Evolutionary conservation across 2,113 vertebrate species (phyloP).

Genomic region (Sminthopsis crassicaudata): DNA sequence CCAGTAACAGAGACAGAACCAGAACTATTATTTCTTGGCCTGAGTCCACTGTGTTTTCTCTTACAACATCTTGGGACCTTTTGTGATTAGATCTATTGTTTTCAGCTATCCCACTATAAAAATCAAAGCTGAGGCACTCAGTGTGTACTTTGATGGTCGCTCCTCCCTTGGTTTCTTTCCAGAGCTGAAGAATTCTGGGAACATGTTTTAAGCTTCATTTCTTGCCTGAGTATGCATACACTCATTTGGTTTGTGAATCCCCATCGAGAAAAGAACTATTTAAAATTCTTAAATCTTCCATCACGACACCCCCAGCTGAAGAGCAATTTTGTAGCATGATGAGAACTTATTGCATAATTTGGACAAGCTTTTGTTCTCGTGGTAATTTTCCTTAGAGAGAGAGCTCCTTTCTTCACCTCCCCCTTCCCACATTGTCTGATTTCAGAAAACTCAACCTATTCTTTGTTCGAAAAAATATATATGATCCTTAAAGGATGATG

Average conservation of each 20-base stretch:
- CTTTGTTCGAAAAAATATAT: conserved; percentile 57
- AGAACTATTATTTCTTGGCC: neutral
- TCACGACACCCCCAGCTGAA: conserved; percentile 81
- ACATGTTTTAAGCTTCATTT: conserved; percentile 56
- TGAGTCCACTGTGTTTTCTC: neutral
- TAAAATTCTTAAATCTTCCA: conserved; percentile 80
- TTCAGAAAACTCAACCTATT: conserved; percentile 69
- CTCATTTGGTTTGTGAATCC: conserved; percentile 63
- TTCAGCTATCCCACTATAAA: neutral
- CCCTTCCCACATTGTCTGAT: conserved; percentile 74
- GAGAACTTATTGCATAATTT: conserved; percentile 82
- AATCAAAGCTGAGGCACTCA: neutral
- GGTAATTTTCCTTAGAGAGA: conserved; percentile 73
- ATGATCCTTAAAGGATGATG: conserved; percentile 49
- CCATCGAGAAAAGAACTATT: conserved; percentile 80
- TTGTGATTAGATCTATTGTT: neutral
- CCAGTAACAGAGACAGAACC: neutral
- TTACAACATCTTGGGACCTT: neutral
- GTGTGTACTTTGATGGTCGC: neutral
- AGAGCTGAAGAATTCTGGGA: neutral
- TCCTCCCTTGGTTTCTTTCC: neutral
- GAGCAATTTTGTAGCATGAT: conserved; percentile 84
- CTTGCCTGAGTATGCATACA: conserved; percentile 64
- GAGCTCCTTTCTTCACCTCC: conserved; percentile 74
- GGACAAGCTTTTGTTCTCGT: conserved; percentile 83